phyloP scores from a whole-genome alignment of 2,797 vertebrate genomes.

The Moxostoma hubbsi region DNA sequence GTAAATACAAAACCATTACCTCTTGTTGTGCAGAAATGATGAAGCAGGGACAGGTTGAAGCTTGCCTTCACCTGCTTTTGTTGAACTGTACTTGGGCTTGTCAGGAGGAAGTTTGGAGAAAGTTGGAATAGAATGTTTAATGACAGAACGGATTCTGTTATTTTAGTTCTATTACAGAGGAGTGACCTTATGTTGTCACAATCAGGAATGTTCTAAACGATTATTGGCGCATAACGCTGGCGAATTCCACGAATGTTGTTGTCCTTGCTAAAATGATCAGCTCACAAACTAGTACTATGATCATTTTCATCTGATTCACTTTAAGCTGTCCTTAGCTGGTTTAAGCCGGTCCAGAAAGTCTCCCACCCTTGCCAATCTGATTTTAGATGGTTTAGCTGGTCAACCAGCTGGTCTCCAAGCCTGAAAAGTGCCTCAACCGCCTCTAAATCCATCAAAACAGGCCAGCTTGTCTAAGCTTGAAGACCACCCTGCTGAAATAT shows the following conservation, averaged over 20 bases:
- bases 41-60: slow-evolving; percentile 38
- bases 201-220: slow-evolving; percentile 33
- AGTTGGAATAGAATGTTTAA: slow-evolving; percentile 1
- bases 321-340: too few relatives aligned
- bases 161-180: background rate
- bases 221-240: background rate
- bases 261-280: background rate
- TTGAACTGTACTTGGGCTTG: slow-evolving; percentile 34
- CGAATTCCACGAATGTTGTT: background rate
- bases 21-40: background rate
- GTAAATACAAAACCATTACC: slow-evolving; percentile 10
- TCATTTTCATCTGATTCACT: slow-evolving; percentile 11
- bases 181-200: background rate
- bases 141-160: slow-evolving; percentile 3
- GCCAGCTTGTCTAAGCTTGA: too few relatives aligned
- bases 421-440: too few relatives aligned
- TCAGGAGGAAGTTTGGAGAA: slow-evolving; percentile 29
- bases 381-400: too few relatives aligned
- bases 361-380: too few relatives aligned
- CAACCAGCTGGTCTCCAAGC: too few relatives aligned
- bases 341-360: too few relatives aligned
- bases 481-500: too few relatives aligned
- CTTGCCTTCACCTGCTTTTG: slow-evolving; percentile 35
- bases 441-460: too few relatives aligned
- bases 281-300: background rate